Conservation (phyloP, 2,888 invertebrate species). For the Eurois occulta region DNA sequence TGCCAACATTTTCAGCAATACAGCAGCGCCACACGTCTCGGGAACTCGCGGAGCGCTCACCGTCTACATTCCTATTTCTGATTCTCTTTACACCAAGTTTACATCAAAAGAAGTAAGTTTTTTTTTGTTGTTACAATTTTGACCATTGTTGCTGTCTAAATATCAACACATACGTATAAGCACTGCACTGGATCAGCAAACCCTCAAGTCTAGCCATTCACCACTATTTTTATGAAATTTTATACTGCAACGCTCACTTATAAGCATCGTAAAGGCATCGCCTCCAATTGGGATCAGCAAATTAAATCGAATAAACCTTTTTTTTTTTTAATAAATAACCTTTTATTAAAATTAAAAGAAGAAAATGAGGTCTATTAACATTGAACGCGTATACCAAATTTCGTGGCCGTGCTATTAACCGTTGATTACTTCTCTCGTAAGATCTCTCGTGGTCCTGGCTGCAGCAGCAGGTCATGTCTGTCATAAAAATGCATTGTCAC, state of each 20-base stretch:
- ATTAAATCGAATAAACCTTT: too few species aligned
- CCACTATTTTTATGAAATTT: background rate
- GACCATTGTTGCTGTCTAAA: background rate
- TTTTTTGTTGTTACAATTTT: conserved; percentile 14
- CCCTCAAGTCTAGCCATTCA: background rate
- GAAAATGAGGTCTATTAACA: too few species aligned
- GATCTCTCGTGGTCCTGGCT: too few species aligned
- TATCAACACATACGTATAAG: background rate
- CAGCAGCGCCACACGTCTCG: conserved; percentile 92
- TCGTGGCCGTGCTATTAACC: too few species aligned
- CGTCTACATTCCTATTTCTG: conserved; percentile 95
- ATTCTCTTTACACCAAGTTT: conserved; percentile 93
- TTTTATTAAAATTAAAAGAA: too few species aligned
- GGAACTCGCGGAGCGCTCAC: conserved; percentile 94
- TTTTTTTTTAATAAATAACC: too few species aligned
- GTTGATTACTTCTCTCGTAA: too few species aligned
- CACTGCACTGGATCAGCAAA: background rate
- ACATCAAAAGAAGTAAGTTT: conserved; percentile 86
- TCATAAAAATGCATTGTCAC: too few species aligned
- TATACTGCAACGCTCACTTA: background rate
- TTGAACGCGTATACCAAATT: too few species aligned
- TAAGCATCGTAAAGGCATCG: background rate
- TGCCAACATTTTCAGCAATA: conserved; percentile 75
- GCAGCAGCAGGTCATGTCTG: too few species aligned
- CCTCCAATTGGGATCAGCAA: background rate